Percentiles rank a stretch among this genome's conserved stretches.
These are phyloP conservation scores for Telenomus remus DNA, from an alignment of 1,140 invertebrate species.

Conservation along the genomic window DNA sequence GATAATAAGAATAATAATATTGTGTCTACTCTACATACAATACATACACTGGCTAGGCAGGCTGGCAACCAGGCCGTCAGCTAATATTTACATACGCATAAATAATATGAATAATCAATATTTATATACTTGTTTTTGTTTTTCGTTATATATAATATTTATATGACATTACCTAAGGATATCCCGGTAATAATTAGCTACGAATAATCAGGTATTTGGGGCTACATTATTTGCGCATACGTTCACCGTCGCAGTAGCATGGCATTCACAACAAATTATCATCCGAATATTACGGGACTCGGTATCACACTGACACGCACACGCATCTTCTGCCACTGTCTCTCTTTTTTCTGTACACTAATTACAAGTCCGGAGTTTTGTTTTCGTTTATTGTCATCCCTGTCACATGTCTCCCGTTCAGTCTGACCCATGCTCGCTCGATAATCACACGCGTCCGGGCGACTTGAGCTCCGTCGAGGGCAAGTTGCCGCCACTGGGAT, in stretches of 20 bases:
- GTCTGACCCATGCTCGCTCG: constrained; percentile 17
- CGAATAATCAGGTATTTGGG: constrained; percentile 60
- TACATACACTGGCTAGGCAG: constrained; percentile 74
- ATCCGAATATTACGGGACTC: constrained; percentile 36
- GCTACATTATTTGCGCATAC: constrained; percentile 48
- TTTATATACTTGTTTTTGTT: constrained; percentile 59
- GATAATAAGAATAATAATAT: constrained; percentile 50
- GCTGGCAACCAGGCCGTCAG: constrained; percentile 63
- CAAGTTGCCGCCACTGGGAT: constrained; percentile 60
- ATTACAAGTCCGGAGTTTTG: constrained; percentile 71
- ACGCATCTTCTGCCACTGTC: constrained; percentile 42
- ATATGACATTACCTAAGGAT: constrained; percentile 65
- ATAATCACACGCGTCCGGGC: constrained; percentile 71
- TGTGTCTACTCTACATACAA: constrained; percentile 75
- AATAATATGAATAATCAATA: constrained; percentile 74
- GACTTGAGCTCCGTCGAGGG: constrained; percentile 71
- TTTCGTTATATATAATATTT: constrained; percentile 73
- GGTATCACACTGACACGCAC: constrained; percentile 31
- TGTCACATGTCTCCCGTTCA: constrained; percentile 55
- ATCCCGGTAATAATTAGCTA: constrained; percentile 60
- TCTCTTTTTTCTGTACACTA: constrained; percentile 76
- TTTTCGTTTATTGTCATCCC: constrained; percentile 72
- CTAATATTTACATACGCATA: constrained; percentile 77
- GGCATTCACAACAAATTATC: constrained; percentile 50
- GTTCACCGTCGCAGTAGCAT: constrained; percentile 51